Percentiles rank a stretch among this genome's conserved stretches.
Conservation (phyloP, 2,888 invertebrate genomes). For the Clepsis dumicolana region DNA sequence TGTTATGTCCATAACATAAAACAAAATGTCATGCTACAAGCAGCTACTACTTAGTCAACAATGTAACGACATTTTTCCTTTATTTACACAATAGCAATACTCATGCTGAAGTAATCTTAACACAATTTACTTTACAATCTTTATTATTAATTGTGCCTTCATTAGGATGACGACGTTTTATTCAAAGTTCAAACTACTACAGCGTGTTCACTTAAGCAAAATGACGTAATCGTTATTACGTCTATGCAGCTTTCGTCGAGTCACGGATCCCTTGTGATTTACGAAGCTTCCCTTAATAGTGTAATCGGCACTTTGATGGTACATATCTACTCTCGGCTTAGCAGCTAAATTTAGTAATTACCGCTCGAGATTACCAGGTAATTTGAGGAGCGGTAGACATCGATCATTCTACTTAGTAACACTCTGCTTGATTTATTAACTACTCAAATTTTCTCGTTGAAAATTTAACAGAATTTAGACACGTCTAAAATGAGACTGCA, state of each 20-base stretch:
- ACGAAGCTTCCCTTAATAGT: conserved; percentile 51
- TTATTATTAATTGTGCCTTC: too few relatives aligned
- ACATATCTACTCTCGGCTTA: conserved; percentile 68
- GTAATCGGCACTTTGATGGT: conserved; percentile 66
- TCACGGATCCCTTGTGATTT: conserved; percentile 52
- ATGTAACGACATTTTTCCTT: not conserved
- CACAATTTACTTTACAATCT: not conserved
- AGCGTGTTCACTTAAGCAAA: conserved; percentile 32
- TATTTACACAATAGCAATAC: conserved; percentile 13
- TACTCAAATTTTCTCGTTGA: conserved; percentile 8
- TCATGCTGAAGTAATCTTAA: not conserved
- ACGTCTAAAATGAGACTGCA: conserved; percentile 12
- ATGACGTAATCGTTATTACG: conserved; percentile 40
- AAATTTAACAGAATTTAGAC: not conserved
- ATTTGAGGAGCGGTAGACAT: conserved; percentile 72
- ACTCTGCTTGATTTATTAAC: conserved; percentile 28
- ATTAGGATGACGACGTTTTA: too few relatives aligned
- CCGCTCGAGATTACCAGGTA: conserved; percentile 73
- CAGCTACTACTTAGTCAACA: not conserved
- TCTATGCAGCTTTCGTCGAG: conserved; percentile 56
- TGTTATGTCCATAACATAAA: conserved; percentile 46
- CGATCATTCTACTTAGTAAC: conserved; percentile 61
- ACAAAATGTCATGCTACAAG: conserved; percentile 22
- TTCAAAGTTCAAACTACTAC: not conserved
- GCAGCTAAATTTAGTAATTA: conserved; percentile 79